Conservation (phyloP, 1,140 invertebrate species). For the Hesperophylax magnus region DNA sequence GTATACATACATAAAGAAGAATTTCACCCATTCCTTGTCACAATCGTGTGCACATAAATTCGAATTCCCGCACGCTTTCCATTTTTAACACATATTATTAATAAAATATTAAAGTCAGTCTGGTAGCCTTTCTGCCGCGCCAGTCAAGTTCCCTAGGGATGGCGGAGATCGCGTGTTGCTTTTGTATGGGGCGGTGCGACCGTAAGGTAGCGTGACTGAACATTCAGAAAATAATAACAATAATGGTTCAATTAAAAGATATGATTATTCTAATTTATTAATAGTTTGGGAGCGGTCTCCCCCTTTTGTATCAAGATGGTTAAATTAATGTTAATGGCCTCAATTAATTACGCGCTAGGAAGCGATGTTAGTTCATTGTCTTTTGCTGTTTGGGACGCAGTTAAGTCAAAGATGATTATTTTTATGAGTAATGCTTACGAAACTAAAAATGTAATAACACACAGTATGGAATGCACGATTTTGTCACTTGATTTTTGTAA, state of each 20-base stretch:
- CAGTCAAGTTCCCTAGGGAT: neutral
- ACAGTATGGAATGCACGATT: too few species aligned
- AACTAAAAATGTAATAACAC: too few species aligned
- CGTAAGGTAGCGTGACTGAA: constrained; percentile 25
- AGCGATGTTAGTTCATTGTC: too few species aligned
- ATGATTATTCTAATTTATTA: constrained; percentile 4
- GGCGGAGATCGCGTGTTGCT: neutral
- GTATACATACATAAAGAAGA: too few species aligned
- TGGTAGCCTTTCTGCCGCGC: neutral
- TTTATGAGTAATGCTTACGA: too few species aligned
- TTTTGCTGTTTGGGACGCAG: too few species aligned
- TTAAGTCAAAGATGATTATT: too few species aligned
- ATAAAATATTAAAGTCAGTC: neutral
- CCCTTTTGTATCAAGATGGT: neutral
- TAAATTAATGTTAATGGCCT: neutral
- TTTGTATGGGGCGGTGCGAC: neutral
- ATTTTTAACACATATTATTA: neutral
- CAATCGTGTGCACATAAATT: too few species aligned
- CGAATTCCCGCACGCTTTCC: too few species aligned
- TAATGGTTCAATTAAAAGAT: constrained; percentile 1
- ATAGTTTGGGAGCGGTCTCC: neutral
- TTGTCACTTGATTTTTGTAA: too few species aligned
- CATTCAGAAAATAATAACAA: constrained; percentile 16
- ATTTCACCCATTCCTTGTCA: too few species aligned
- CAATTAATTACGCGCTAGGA: neutral